Base-by-base conservation (phyloP, 2,113 vertebrate species). In the Ochotona princeps region DNA sequence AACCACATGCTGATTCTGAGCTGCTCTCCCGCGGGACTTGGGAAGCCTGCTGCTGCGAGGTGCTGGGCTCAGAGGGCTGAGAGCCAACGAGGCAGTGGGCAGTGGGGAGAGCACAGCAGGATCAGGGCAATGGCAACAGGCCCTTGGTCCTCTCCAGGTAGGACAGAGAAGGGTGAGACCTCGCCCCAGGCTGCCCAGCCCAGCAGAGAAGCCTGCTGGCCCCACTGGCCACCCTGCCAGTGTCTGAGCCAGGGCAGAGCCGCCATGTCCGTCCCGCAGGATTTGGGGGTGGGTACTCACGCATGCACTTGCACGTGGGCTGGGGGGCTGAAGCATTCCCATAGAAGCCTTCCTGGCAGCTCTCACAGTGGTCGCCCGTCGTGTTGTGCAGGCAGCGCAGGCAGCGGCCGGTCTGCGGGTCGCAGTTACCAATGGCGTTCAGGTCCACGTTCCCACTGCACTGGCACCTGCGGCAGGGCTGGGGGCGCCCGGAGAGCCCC, bases 331-430 rank as follows among this genome's bases (percentile, higher is more conserved):
- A 96, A 4, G 99, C 98, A 0, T 98, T 96, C 8, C 99, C 99
- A 0, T 99, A 99, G 98, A 98, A 99, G 96, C 99, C 99, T 0
- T 25, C 92, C 76, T 0, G 98, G 32, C 99, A 99, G n/a, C 13
- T 96, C 63, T 99, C 97, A 1, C 99, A 99, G 94, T 21, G 97
- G 1, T 98, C 96, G 0, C 99, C 99, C 0, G 98, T 96, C 0
- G 99, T 99, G 97, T 99, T 97, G 96, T 98, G 65, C 54, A 99
- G 96, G 95, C 99, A 99, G 91, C 99, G 99, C 75, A 99, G 97
- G 89, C 99, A 99, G 7, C 18, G 98, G 30, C 99, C 99, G 0
- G 98, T 99, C 93, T 97, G 13, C 0, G 97, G 98, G 89, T 99
- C 98, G 0, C 99, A 99, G 87, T 98, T 98, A 63, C 99, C 99